Base-by-base conservation (phyloP, 2,113 vertebrate species). In the Pelusios castaneus region DNA sequence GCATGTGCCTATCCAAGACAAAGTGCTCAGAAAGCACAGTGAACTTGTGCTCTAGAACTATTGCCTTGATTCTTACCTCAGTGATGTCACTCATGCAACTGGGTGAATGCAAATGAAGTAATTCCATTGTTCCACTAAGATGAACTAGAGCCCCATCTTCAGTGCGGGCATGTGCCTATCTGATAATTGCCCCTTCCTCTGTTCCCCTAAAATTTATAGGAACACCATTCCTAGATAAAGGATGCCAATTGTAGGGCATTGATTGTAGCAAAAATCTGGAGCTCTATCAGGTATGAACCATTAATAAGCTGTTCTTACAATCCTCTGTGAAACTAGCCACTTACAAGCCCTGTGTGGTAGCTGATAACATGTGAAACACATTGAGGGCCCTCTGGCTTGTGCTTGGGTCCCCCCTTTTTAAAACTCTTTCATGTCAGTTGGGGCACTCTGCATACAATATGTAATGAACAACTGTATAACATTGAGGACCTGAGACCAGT, bases 311-410 rank as follows among this genome's bases (percentile, higher is more conserved):
- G 75, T n/a, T 87, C 34, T 84, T 58, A 25, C 1, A 67, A 1
- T 0, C 0, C 25, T 5, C 81, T 77, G 63, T 7, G 49, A 47
- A n/a, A 45, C 21, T 2, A 55, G 0, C 1, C 31, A 8, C 17
- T n/a, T 38, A 21, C 7, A 5, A 58, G 24, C 9, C 56, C 27
- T n/a, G 10, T 5, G 11, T 31, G 58, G 12, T 60, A 60, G 60
- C 29, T 19, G 54, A 13, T 76, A 6, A 58, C 11, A 3, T 63
- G 60, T 16, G 60, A n/a, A 19, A 19, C 34, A 31, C 60, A 63
- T 63, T n/a, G 60, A 67, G 9, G 31, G 16, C 16, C 17, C 34
- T 60, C 58, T 8, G 6, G 58, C 31, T 34, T 60, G 58, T 60
- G 58, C n/a, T 41, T 73, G 21, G 38, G n/a, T 73, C 67, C 34